phyloP scores from a whole-genome alignment of 2,113 vertebrate genomes.

The Mastomys natalensis region DNA sequence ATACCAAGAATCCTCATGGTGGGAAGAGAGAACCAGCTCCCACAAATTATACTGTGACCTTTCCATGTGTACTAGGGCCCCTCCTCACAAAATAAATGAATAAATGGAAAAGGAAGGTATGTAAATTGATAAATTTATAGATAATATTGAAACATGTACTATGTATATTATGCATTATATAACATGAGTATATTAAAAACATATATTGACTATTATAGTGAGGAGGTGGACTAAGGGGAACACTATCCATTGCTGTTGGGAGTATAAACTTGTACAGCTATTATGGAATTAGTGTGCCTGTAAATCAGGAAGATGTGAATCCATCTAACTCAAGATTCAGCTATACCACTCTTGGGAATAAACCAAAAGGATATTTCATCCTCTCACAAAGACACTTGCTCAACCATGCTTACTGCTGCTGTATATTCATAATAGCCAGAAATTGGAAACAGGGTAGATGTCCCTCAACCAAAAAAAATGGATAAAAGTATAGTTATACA shows the following conservation, averaged over 20 bases:
- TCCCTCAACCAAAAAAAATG: not conserved
- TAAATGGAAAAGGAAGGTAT: not conserved
- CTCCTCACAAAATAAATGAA: not conserved
- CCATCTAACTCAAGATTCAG: not conserved
- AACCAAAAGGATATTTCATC: not conserved
- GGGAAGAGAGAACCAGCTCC: not conserved
- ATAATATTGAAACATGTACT: not conserved
- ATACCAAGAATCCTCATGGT: not conserved
- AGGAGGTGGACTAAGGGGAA: not conserved
- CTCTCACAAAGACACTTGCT: not conserved
- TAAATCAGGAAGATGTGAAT: not conserved
- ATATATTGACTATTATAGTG: not conserved
- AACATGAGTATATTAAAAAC: accelerated
- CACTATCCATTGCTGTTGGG: not conserved
- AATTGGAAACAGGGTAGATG: not conserved
- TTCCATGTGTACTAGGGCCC: not conserved
- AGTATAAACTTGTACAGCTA: not conserved
- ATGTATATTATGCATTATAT: not conserved
- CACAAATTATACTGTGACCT: not conserved
- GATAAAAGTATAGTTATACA: not conserved
- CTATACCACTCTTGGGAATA: not conserved
- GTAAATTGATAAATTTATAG: not conserved
- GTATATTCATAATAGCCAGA: not conserved
- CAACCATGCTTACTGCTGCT: not conserved
- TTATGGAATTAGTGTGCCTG: not conserved